Base-by-base conservation (phyloP, 2,113 vertebrate genomes). In the Vombatus ursinus region DNA sequence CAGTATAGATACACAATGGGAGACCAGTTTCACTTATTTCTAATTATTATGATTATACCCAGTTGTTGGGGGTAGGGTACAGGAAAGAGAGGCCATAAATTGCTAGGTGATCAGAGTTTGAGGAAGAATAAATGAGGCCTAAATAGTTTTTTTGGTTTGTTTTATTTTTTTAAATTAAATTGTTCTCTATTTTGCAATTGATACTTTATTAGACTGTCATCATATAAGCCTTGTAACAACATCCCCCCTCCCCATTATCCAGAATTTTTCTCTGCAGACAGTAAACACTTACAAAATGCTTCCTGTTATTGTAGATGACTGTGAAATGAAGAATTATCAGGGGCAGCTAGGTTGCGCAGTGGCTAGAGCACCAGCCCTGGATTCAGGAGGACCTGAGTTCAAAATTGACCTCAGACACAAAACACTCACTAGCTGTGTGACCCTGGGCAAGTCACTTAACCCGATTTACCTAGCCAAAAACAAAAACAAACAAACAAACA, bases 211-310 rank as follows among this genome's bases (percentile, higher is more conserved):
- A 8, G 19, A 84, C 2, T 84, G 19, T 84, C 68, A 77, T 77
- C 19, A 37, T 68, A 2, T 77, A 19, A 77, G 37, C 61, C 37
- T n/a, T 77, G 61, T 77, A n/a, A 77, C 12, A n/a, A 7, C 5
- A 26, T 1, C 3, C 6, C 14, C 3, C 12, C 3, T 37, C 3
- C 31, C 37, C n/a, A n/a, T n/a, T n/a, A 44, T n/a, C 5, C 6
- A 84, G 19, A 44, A 23, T 8, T 84, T 44, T 84, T 44, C n/a
- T 84, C 6, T 44, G 37, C 2, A 84, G 68, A 44, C 16, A 84
- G 44, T 84, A 19, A 44, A 44, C 19, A 84, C 16, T 44, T 84
- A n/a, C 22, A 2, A 84, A 84, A 84, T 44, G 7, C 44, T 44
- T 84, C 37, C n/a, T 23, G 16, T 84, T 68, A 0, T 77, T 84